phyloP scores from a whole-genome alignment of 2,888 invertebrate genomes.

The Dendrolimus houi region DNA sequence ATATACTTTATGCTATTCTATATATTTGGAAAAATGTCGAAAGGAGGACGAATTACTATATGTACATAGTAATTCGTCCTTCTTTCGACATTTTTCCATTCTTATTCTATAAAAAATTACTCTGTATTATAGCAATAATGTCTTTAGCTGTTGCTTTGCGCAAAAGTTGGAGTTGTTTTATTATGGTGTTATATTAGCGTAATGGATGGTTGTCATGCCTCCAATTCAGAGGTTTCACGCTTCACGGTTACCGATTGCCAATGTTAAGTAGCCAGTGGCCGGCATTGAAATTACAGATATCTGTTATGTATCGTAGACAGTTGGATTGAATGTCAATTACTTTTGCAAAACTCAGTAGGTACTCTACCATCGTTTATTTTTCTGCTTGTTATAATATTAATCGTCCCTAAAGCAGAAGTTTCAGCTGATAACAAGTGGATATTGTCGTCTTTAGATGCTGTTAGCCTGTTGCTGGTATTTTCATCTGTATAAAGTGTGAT shows the following conservation, averaged over 20 bases:
- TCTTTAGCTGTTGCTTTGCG: background rate
- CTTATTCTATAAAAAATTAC: no score
- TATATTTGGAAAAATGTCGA: no score
- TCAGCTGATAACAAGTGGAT: no score
- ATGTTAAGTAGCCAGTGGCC: conserved; percentile 16
- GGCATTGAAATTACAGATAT: conserved; percentile 3
- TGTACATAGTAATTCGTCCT: no score
- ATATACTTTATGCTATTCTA: no score
- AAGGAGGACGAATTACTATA: no score
- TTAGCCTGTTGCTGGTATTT: no score
- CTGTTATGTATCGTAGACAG: conserved; percentile 2
- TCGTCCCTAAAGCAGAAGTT: no score
- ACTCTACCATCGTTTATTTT: background rate
- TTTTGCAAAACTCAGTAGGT: background rate
- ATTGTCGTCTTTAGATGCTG: no score
- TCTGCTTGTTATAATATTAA: no score
- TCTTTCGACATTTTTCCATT: no score
- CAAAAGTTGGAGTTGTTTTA: background rate
- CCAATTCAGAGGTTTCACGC: conserved; percentile 23
- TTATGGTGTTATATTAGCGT: conserved; percentile 17
- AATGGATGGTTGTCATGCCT: conserved; percentile 26
- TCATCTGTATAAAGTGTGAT: no score
- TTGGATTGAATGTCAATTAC: conserved; percentile 9
- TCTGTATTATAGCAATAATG: background rate
- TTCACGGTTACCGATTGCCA: conserved; percentile 26